Conservation (phyloP, 2,797 vertebrate species). For the Anolis apletophallus region DNA sequence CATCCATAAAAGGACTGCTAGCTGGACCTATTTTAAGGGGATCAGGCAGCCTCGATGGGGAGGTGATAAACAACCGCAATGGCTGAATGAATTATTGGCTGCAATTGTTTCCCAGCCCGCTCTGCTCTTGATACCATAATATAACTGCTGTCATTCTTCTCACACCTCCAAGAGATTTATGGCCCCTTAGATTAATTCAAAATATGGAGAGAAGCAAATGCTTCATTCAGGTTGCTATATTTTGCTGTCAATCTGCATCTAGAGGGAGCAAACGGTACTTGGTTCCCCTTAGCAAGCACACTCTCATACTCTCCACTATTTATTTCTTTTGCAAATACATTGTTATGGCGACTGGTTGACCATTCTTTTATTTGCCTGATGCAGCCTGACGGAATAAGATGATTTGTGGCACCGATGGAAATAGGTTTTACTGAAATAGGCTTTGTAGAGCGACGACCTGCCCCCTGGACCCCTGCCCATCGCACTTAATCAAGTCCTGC, state of each 20-base stretch:
- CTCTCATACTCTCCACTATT: neutral
- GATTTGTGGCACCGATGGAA: neutral
- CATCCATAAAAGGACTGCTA: neutral
- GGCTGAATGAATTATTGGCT: constrained; percentile 13
- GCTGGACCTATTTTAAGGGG: constrained; percentile 13
- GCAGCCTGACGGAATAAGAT: neutral
- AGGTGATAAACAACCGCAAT: constrained; percentile 18
- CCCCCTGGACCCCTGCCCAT: too few relatives aligned
- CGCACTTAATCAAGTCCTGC: too few relatives aligned
- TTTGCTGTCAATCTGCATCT: constrained; percentile 35
- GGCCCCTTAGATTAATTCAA: constrained; percentile 43
- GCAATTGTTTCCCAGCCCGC: constrained; percentile 11
- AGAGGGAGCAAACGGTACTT: constrained; percentile 9
- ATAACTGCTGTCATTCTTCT: constrained; percentile 49
- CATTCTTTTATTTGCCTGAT: neutral
- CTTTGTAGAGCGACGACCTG: too few relatives aligned
- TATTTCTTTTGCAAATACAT: neutral
- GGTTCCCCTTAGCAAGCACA: neutral
- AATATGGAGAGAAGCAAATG: constrained; percentile 39
- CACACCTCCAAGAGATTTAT: constrained; percentile 48
- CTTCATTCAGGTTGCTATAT: constrained; percentile 3
- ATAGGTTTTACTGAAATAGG: neutral
- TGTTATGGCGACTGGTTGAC: neutral
- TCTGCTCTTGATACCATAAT: constrained; percentile 53
- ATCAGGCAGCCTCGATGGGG: constrained; percentile 9